phyloP scores from a whole-genome alignment of 2,797 vertebrate species.

The Acrossocheilus wenchowensis region DNA sequence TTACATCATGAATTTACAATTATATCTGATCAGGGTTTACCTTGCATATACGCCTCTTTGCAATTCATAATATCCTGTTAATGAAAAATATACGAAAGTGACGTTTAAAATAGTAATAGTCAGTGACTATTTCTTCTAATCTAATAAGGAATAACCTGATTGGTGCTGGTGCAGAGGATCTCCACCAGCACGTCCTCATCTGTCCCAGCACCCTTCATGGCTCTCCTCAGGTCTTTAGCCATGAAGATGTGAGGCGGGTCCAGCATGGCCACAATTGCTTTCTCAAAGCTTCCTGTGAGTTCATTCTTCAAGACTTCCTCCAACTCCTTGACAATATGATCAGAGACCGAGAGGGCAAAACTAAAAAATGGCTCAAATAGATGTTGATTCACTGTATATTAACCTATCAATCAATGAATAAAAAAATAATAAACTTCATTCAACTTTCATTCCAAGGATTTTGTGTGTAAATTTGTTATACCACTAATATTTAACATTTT shows the following conservation, averaged over 20 bases:
- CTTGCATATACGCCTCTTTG: conserved; percentile 75
- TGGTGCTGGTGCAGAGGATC: conserved; percentile 80
- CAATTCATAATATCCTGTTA: conserved; percentile 75
- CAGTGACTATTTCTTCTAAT: background rate
- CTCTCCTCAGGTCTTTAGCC: conserved; percentile 79
- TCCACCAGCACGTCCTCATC: conserved; percentile 82
- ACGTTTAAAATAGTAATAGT: background rate
- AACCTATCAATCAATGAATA: background rate
- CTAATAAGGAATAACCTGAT: conserved; percentile 63
- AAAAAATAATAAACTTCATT: background rate
- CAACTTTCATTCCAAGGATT: background rate
- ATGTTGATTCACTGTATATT: background rate
- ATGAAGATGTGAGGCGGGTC: conserved; percentile 73
- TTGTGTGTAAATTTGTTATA: background rate
- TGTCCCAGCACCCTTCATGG: conserved; percentile 82
- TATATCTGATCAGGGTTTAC: conserved; percentile 62
- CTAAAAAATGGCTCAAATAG: background rate
- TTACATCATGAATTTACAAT: background rate
- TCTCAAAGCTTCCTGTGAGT: conserved; percentile 81
- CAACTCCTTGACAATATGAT: conserved; percentile 73
- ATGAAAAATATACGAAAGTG: background rate
- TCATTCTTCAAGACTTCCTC: conserved; percentile 82
- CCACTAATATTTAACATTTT: background rate
- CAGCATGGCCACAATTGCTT: conserved; percentile 78
- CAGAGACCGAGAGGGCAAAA: background rate